A percentile compares a stretch with the other conserved stretches of the same genome.
These are phyloP conservation scores for Cryptosula pallasiana DNA, from an alignment of 2,888 invertebrate species.

Conservation along the genomic window DNA sequence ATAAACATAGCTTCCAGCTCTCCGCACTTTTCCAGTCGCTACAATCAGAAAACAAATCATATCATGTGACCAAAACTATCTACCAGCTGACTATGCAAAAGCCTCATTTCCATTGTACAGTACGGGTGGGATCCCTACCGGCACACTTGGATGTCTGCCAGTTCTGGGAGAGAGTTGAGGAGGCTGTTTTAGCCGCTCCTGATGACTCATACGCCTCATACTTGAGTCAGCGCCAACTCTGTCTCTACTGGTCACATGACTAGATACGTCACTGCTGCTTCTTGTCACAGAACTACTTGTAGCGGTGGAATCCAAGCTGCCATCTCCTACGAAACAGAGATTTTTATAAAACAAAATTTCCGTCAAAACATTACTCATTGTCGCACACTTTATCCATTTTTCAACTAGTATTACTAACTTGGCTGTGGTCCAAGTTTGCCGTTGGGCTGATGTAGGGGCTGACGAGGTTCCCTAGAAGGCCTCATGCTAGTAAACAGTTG, in stretches of 20 bases:
- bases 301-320: not conserved
- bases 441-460: no score
- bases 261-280: slow-evolving; percentile 14
- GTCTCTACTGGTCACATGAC: not conserved
- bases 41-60: no score
- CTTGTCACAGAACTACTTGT: not conserved
- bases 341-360: no score
- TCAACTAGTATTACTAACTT: no score
- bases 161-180: not conserved
- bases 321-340: no score
- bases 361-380: no score
- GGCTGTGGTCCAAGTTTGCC: no score
- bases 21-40: slow-evolving; percentile 15
- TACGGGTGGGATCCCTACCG: no score
- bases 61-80: no score
- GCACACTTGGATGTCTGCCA: not conserved
- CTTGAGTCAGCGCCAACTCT: not conserved
- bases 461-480: not conserved
- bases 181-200: not conserved
- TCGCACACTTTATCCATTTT: no score
- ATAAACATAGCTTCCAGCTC: slow-evolving; percentile 20
- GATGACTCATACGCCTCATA: slow-evolving; percentile 1
- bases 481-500: not conserved
- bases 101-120: no score
- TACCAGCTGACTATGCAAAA: no score